Percentiles rank a stretch among this genome's conserved stretches.
phyloP scores from a whole-genome alignment of 2,797 vertebrate genomes.

The Catharus ustulatus region DNA sequence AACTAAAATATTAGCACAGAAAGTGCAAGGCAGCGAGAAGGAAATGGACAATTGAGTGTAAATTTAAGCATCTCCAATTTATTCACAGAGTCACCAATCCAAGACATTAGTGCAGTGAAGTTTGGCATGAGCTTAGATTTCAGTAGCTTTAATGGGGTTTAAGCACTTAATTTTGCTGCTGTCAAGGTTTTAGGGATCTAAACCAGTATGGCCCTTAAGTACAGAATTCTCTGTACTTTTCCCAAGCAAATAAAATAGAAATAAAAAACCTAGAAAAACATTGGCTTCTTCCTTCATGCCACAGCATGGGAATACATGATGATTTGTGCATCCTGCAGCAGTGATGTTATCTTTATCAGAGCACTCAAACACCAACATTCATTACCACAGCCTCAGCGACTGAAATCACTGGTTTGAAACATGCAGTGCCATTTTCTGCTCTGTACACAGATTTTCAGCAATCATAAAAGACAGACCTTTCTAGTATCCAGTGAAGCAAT shows the following conservation, averaged over 20 bases:
- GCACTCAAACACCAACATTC: constrained; percentile 43
- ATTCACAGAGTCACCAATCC: not conserved
- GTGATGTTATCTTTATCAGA: constrained; percentile 46
- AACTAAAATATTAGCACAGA: not conserved
- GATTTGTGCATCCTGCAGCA: constrained; percentile 1
- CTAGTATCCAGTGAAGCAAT: constrained; percentile 53
- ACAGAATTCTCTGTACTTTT: not conserved
- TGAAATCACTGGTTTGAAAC: constrained; percentile 57
- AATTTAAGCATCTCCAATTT: not conserved
- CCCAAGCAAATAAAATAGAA: not conserved
- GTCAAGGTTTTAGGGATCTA: not conserved
- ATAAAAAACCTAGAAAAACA: not conserved
- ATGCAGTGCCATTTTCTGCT: constrained; percentile 34
- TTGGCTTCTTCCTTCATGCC: not conserved
- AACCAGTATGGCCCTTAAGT: not conserved
- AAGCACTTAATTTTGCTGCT: not conserved
- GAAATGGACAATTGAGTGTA: not conserved
- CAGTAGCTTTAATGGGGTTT: not conserved
- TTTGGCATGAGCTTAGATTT: not conserved
- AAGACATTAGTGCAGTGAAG: not conserved
- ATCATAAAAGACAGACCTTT: constrained; percentile 48
- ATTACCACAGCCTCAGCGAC: constrained; percentile 10
- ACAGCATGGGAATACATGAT: not conserved
- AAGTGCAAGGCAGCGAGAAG: not conserved
- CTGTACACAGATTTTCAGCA: constrained; percentile 28